A percentile compares a stretch with the other conserved stretches of the same genome.
Evolutionary conservation across 2,113 vertebrate genomes (phyloP).

Genomic region (Nothobranchius kuhntae): DNA sequence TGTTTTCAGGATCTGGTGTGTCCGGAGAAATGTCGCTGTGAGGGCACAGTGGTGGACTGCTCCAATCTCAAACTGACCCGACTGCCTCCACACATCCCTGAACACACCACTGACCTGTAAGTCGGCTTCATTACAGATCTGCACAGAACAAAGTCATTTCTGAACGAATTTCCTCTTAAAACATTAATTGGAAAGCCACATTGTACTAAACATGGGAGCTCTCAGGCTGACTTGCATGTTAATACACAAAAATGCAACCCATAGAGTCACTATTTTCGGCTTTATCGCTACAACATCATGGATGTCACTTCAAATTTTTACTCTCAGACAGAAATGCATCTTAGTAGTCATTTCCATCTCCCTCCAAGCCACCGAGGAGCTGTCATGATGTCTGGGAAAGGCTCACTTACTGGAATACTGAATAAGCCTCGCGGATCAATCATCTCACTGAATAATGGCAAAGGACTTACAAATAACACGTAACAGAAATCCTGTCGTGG

Average conservation of each 20-base stretch:
- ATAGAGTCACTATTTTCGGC: not conserved
- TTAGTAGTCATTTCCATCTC: conserved; percentile 54
- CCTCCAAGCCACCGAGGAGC: conserved; percentile 51
- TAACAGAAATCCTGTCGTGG: too few relatives aligned
- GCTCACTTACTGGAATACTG: conserved; percentile 54
- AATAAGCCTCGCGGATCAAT: conserved; percentile 25
- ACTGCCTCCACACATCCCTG: conserved; percentile 88
- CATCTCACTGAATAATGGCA: too few relatives aligned
- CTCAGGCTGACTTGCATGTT: too few relatives aligned
- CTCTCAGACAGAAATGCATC: conserved; percentile 42
- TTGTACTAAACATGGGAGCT: too few relatives aligned
- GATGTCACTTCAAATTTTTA: conserved; percentile 47
- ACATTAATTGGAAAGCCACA: too few relatives aligned
- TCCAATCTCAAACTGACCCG: conserved; percentile 92
- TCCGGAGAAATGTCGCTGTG: conserved; percentile 93
- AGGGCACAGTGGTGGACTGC: conserved; percentile 95
- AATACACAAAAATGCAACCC: too few relatives aligned
- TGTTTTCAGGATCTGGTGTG: conserved; percentile 97
- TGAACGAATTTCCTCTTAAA: too few relatives aligned
- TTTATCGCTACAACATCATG: conserved; percentile 22
- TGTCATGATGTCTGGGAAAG: conserved; percentile 55
- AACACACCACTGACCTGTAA: conserved; percentile 95
- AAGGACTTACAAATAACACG: too few relatives aligned
- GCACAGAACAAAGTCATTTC: too few relatives aligned
- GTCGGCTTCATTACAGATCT: conserved; percentile 35